A percentile compares a stretch with the other conserved stretches of the same genome.
These are phyloP conservation scores for Argyresthia goedartella DNA, from an alignment of 2,888 invertebrate species.

Conservation along the genomic window DNA sequence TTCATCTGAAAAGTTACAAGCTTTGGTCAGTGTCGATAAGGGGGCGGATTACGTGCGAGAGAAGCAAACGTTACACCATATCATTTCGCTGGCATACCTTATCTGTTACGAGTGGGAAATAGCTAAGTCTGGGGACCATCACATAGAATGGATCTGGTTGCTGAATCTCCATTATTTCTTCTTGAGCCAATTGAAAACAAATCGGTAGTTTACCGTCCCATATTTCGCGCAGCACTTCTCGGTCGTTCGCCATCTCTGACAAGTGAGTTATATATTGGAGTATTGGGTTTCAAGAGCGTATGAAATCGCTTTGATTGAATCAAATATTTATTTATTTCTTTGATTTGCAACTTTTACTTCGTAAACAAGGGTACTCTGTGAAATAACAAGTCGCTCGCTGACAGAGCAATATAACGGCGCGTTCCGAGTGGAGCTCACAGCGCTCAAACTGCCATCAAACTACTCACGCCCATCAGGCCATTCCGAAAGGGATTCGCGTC, in stretches of 20 bases:
- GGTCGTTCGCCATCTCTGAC: constrained; percentile 87
- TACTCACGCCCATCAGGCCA: no score
- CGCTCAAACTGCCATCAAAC: no score
- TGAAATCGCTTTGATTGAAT: no score
- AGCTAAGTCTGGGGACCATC: constrained; percentile 93
- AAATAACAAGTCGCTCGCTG: no score
- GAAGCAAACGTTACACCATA: neutral
- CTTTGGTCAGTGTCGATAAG: neutral
- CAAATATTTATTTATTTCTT: no score
- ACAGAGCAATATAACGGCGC: no score
- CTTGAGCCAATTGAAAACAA: constrained; percentile 89
- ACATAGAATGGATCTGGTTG: constrained; percentile 94
- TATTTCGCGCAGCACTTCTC: constrained; percentile 93
- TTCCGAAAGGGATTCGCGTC: no score
- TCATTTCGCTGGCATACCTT: constrained; percentile 73
- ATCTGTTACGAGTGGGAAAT: constrained; percentile 94
- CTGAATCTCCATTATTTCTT: constrained; percentile 90
- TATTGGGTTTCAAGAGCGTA: neutral
- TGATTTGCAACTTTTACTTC: no score
- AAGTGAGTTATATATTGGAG: neutral
- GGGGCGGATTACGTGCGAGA: constrained; percentile 4
- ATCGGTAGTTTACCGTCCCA: constrained; percentile 97
- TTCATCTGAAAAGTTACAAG: constrained; percentile 75
- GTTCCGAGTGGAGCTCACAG: no score
- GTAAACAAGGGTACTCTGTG: no score